Evolutionary conservation across 2,797 vertebrate genomes (phyloP).

Genomic region (Danio albolineatus): DNA sequence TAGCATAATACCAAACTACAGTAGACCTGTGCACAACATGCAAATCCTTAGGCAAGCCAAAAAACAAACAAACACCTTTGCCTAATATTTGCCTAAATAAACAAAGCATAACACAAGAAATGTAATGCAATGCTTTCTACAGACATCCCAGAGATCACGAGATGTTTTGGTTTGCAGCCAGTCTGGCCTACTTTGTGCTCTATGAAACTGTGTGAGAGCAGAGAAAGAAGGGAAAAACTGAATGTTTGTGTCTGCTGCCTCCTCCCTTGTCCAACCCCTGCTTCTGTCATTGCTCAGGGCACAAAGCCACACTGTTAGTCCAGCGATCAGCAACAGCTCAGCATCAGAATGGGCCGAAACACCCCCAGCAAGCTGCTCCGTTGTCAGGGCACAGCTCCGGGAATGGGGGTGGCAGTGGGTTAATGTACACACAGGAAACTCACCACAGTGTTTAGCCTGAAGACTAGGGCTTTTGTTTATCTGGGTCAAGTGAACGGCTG

Average conservation of each 20-base stretch:
- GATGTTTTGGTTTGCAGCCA: slow-evolving; percentile 60
- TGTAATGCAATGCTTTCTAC: slow-evolving; percentile 19
- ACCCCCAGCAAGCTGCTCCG: slow-evolving; percentile 20
- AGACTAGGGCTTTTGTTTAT: slow-evolving; percentile 60
- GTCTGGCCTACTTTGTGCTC: slow-evolving; percentile 28
- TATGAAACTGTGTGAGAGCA: neutral
- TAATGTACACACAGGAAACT: slow-evolving; percentile 36
- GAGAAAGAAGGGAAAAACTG: slow-evolving; percentile 20
- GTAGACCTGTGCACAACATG: neutral
- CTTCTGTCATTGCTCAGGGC: slow-evolving; percentile 34
- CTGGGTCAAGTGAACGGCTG: slow-evolving; percentile 59
- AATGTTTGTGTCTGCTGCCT: neutral
- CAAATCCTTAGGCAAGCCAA: neutral
- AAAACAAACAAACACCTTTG: neutral
- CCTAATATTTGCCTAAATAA: slow-evolving; percentile 1
- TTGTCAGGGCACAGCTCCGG: slow-evolving; percentile 30
- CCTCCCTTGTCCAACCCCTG: slow-evolving; percentile 39
- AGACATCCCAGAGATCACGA: slow-evolving; percentile 60
- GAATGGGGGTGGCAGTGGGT: neutral
- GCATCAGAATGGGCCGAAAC: slow-evolving; percentile 38
- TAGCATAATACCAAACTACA: neutral
- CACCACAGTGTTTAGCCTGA: slow-evolving; percentile 36
- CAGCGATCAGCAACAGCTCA: neutral
- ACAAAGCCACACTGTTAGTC: slow-evolving; percentile 67
- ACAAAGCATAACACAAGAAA: neutral